These are phyloP conservation scores for Andrena praecox DNA, from an alignment of 2,888 invertebrate species.

Conservation along the genomic window DNA sequence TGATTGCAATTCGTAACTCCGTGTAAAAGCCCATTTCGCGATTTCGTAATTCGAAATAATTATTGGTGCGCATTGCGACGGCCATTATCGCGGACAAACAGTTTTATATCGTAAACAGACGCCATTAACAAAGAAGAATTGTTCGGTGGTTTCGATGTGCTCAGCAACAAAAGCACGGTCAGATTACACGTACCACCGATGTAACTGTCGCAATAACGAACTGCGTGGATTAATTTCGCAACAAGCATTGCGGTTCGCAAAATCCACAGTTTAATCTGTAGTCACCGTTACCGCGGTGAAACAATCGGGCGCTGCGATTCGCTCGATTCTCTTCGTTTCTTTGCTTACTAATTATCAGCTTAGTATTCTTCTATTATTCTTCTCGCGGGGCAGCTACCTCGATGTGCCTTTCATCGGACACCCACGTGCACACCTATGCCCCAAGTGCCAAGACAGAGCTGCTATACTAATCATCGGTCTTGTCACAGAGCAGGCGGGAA, in stretches of 20 bases:
- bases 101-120: constrained; percentile 75
- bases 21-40: constrained; percentile 75
- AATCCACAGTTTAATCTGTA: constrained; percentile 69
- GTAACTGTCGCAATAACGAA: constrained; percentile 74
- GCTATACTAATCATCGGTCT: too few species aligned
- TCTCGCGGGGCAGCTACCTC: neutral
- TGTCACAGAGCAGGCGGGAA: too few species aligned
- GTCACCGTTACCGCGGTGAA: constrained; percentile 58
- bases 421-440: too few species aligned
- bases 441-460: too few species aligned
- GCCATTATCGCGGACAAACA: constrained; percentile 75
- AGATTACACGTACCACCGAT: constrained; percentile 68
- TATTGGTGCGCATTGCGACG: constrained; percentile 75
- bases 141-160: constrained; percentile 73
- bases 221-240: constrained; percentile 73
- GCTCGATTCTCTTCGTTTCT: neutral
- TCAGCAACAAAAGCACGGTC: constrained; percentile 73
- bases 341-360: neutral
- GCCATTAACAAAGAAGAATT: constrained; percentile 76
- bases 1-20: constrained; percentile 73
- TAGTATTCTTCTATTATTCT: neutral
- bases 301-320: constrained; percentile 44
- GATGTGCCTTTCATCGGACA: too few species aligned
- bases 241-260: constrained; percentile 64
- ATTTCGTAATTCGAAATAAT: constrained; percentile 77